Percentiles rank a stretch among this genome's conserved stretches.
Evolutionary conservation across 2,888 invertebrate genomes (phyloP).

Genomic region (Eilema griseolum): DNA sequence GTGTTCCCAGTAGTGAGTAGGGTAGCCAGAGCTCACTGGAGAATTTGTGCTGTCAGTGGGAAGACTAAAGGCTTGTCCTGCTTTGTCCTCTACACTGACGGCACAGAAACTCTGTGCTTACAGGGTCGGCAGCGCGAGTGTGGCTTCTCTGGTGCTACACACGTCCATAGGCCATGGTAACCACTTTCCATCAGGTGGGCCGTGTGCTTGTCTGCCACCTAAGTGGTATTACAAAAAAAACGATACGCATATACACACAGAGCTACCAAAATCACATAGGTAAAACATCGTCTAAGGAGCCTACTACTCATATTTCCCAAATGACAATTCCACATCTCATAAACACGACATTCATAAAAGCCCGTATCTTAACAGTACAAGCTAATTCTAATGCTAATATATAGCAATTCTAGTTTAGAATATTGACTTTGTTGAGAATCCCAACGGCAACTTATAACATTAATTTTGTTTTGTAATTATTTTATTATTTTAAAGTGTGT

Average conservation of each 20-base stretch:
- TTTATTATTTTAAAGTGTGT: constrained; percentile 20
- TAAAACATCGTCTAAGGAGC: constrained; percentile 28
- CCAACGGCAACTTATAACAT: constrained; percentile 15
- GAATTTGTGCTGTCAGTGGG: no score
- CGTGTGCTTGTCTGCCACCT: no score
- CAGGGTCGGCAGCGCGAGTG: no score
- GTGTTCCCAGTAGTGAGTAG: no score
- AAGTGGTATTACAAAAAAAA: no score
- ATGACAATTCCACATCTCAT: constrained; percentile 43
- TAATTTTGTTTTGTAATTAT: constrained; percentile 11
- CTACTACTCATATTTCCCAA: constrained; percentile 45
- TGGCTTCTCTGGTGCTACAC: no score
- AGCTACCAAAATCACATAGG: neutral
- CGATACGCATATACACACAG: neutral
- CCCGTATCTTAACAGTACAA: constrained; percentile 44
- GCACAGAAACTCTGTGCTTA: no score
- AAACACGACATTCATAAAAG: constrained; percentile 37
- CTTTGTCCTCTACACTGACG: no score
- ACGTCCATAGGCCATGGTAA: no score
- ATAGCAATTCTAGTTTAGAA: constrained; percentile 36
- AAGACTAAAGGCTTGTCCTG: no score
- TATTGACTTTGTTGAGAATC: constrained; percentile 43
- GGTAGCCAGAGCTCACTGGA: no score
- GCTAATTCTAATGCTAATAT: constrained; percentile 34
- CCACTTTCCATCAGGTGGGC: no score